These are phyloP conservation scores for Vesta saturnalis DNA, from an alignment of 2,888 invertebrate species.

Conservation along the genomic window DNA sequence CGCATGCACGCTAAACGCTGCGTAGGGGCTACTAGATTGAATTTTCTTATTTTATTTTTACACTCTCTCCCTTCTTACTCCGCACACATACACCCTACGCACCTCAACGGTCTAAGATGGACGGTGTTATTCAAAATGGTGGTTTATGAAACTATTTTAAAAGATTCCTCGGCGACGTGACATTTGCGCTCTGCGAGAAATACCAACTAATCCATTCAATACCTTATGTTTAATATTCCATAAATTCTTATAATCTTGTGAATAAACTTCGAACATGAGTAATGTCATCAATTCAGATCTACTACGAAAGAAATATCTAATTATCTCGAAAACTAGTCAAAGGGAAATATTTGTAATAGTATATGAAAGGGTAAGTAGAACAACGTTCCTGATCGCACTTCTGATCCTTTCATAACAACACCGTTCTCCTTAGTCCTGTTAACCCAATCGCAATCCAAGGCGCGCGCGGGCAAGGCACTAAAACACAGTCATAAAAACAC, in stretches of 20 bases:
- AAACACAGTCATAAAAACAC: constrained; percentile 65
- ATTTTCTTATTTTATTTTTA: constrained; percentile 63
- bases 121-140: constrained; percentile 35
- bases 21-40: constrained; percentile 62
- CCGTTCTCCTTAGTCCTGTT: constrained; percentile 59
- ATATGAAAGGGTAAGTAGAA: constrained; percentile 17
- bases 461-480: constrained; percentile 63
- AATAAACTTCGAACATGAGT: neutral
- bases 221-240: no score
- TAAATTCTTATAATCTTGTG: no score
- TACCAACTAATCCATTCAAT: no score
- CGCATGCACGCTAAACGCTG: constrained; percentile 56
- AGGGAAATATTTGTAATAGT: neutral
- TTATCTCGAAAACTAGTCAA: neutral
- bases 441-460: constrained; percentile 62
- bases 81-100: constrained; percentile 49
- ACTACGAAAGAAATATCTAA: neutral
- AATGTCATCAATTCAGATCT: neutral
- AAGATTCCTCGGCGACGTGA: no score
- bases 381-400: constrained; percentile 17
- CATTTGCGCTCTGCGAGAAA: no score
- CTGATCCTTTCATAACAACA: constrained; percentile 49
- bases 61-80: constrained; percentile 53
- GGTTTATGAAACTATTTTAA: neutral
- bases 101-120: constrained; percentile 46